These are phyloP conservation scores for Graphium colonna DNA, from an alignment of 2,888 invertebrate genomes.

Conservation along the genomic window DNA sequence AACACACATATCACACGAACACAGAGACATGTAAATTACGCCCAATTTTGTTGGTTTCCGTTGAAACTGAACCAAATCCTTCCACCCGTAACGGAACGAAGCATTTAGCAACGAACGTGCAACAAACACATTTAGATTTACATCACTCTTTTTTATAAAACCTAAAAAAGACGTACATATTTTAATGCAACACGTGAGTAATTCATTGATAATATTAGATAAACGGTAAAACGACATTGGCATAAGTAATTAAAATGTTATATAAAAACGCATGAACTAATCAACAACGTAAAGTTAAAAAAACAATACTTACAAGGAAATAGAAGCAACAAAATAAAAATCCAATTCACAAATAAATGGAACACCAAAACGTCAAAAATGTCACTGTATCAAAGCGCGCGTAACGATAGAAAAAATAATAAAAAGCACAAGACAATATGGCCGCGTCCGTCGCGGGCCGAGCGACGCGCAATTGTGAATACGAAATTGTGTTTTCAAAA, in stretches of 20 bases:
- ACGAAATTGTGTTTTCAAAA: constrained; percentile 68
- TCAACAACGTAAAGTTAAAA: background rate
- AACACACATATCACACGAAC: too few species aligned
- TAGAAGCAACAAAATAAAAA: constrained; percentile 12
- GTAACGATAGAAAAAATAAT: constrained; percentile 28
- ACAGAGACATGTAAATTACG: too few species aligned
- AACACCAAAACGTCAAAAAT: constrained; percentile 20
- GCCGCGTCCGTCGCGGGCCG: constrained; percentile 42
- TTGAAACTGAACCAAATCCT: background rate
- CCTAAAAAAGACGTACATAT: background rate
- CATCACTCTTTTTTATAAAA: background rate
- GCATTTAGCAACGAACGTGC: background rate
- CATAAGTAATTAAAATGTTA: background rate
- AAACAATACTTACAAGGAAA: constrained; percentile 4
- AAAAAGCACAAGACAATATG: constrained; percentile 46
- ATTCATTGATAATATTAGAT: background rate
- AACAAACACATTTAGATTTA: background rate
- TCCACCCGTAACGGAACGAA: background rate
- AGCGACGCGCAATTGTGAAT: constrained; percentile 61
- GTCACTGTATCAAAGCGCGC: constrained; percentile 22
- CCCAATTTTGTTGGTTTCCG: background rate
- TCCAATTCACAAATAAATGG: constrained; percentile 15
- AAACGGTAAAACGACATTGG: background rate
- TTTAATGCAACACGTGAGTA: background rate
- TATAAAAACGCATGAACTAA: background rate